Conservation (phyloP, 1,140 invertebrate species). For the Trichomalopsis sarcophagae region DNA sequence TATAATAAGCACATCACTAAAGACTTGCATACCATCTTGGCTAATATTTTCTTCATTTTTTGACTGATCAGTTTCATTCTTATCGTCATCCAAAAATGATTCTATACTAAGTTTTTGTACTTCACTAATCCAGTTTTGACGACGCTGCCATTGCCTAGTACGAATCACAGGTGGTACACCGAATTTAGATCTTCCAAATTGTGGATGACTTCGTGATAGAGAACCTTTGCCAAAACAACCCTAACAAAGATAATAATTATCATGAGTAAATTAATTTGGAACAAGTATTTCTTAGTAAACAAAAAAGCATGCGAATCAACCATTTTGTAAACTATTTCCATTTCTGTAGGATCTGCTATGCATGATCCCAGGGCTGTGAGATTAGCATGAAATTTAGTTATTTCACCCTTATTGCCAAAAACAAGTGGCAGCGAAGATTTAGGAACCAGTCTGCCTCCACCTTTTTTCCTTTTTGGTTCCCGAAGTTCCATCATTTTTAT, state of each 20-base stretch:
- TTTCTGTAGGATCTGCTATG: conserved; percentile 77
- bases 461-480: conserved; percentile 69
- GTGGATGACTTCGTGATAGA: conserved; percentile 78
- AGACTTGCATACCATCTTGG: conserved; percentile 16
- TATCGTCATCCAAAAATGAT: conserved; percentile 61
- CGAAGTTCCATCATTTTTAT: conserved; percentile 69
- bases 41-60: conserved; percentile 32
- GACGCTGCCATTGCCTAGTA: conserved; percentile 76
- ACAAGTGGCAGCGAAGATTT: conserved; percentile 72
- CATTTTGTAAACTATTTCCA: conserved; percentile 80
- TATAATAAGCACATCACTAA: not conserved
- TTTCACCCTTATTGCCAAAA: conserved; percentile 70
- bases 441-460: conserved; percentile 55
- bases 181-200: conserved; percentile 68
- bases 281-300: not conserved
- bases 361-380: conserved; percentile 81
- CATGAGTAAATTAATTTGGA: not conserved
- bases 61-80: conserved; percentile 23
- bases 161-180: conserved; percentile 73
- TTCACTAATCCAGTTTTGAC: conserved; percentile 76
- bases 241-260: conserved; percentile 57
- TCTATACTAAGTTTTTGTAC: conserved; percentile 67
- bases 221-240: conserved; percentile 86
- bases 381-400: conserved; percentile 76
- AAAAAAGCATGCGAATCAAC: conserved; percentile 58